Conservation (phyloP, 37 sponge, comb jelly and placozoan species). For the Spongilla lacustris region DNA sequence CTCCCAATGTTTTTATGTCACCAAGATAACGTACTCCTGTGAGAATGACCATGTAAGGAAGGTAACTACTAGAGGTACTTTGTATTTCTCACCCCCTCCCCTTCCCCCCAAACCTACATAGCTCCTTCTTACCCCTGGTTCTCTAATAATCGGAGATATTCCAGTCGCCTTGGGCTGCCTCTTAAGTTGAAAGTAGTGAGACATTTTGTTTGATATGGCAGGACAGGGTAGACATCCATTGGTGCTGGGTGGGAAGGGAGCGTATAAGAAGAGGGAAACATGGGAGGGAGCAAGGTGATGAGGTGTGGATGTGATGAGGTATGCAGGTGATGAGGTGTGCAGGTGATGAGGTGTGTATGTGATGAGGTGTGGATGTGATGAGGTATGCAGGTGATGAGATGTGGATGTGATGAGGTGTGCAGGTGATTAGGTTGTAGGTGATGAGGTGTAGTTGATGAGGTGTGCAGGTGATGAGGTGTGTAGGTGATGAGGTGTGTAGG, state of each 20-base stretch:
- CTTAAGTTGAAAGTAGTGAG: constrained; percentile 41
- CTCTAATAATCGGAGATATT: constrained; percentile 59
- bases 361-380: not conserved
- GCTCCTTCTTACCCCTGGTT: constrained; percentile 12
- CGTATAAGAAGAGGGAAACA: not conserved
- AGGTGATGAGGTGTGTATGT: not conserved
- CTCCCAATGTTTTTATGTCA: not conserved
- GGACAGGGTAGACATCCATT: constrained; percentile 79
- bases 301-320: not conserved
- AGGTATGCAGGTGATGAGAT: too few relatives aligned
- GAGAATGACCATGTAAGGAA: not conserved
- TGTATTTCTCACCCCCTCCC: not conserved
- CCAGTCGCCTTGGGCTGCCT: constrained; percentile 69
- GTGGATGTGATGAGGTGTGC: too few relatives aligned
- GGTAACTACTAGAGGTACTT: not conserved
- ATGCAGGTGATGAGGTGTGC: not conserved
- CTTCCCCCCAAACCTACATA: not conserved
- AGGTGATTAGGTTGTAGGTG: too few relatives aligned
- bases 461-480: too few relatives aligned
- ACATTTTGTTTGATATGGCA: constrained; percentile 72
- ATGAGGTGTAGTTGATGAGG: too few relatives aligned
- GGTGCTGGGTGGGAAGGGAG: constrained; percentile 41
- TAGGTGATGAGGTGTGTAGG: not conserved
- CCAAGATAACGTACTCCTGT: not conserved
- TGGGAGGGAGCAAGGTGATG: not conserved